Conservation (phyloP, 2,888 invertebrate species). For the Tetragnatha montana region DNA sequence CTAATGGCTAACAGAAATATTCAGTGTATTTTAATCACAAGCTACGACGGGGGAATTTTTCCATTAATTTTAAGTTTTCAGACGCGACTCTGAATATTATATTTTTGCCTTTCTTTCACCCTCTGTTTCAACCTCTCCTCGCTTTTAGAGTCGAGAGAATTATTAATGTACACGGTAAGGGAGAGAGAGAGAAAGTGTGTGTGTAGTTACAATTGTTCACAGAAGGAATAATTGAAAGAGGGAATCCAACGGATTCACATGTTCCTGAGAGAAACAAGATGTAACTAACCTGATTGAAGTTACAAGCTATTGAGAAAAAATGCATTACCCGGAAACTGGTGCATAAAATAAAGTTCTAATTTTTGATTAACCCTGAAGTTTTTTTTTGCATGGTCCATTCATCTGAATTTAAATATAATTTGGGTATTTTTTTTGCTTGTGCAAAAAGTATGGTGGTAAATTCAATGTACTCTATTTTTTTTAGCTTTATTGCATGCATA, state of each 20-base stretch:
- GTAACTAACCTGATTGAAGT: slow-evolving; percentile 64
- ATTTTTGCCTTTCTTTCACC: slow-evolving; percentile 28
- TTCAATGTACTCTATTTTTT: slow-evolving; percentile 26
- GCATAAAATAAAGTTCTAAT: slow-evolving; percentile 55
- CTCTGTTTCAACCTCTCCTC: slow-evolving; percentile 34
- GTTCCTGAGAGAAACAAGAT: slow-evolving; percentile 49
- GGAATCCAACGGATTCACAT: slow-evolving; percentile 34
- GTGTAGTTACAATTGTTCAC: slow-evolving; percentile 43
- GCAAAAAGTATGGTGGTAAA: slow-evolving; percentile 10
- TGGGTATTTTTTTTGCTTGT: slow-evolving; percentile 13
- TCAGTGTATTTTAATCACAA: slow-evolving; percentile 65
- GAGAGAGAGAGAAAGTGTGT: neutral
- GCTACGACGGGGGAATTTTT: slow-evolving; percentile 58
- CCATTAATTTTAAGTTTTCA: slow-evolving; percentile 69
- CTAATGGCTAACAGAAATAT: slow-evolving; percentile 67
- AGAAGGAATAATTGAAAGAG: slow-evolving; percentile 38
- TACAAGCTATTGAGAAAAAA: slow-evolving; percentile 38
- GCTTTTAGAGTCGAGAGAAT: slow-evolving; percentile 58
- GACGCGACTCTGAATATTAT: slow-evolving; percentile 51
- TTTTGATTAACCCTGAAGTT: slow-evolving; percentile 60
- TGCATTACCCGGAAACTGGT: slow-evolving; percentile 30
- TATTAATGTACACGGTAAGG: slow-evolving; percentile 48
- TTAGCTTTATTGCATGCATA: slow-evolving; percentile 45
- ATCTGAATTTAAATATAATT: slow-evolving; percentile 54
- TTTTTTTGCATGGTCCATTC: slow-evolving; percentile 34